phyloP scores from a whole-genome alignment of 2,797 vertebrate genomes.

The Epinephelus malabaricus region DNA sequence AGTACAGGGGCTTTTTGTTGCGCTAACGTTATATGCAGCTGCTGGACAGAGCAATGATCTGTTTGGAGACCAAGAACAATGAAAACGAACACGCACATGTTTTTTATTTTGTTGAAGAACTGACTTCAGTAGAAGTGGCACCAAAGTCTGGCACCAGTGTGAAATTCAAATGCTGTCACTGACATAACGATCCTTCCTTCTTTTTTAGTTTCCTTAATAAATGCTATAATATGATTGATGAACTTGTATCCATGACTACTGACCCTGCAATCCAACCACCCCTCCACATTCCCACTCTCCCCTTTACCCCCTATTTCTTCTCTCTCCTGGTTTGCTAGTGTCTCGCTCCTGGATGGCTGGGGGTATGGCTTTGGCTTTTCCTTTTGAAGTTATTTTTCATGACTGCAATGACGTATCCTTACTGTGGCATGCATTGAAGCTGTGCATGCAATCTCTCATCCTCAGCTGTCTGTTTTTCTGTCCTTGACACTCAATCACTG shows the following conservation, averaged over 20 bases:
- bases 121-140: too few relatives aligned
- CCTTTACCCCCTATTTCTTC: constrained; percentile 72
- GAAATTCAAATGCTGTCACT: too few relatives aligned
- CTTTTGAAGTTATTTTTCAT: constrained; percentile 49
- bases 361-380: constrained; percentile 96
- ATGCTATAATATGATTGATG: constrained; percentile 49
- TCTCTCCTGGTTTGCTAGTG: constrained; percentile 83
- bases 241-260: constrained; percentile 41
- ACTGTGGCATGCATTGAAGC: constrained; percentile 73
- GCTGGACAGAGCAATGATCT: too few relatives aligned
- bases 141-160: too few relatives aligned
- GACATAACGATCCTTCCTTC: too few relatives aligned
- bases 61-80: too few relatives aligned
- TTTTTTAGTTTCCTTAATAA: not conserved
- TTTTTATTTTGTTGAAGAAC: too few relatives aligned
- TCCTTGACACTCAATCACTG: constrained; percentile 73
- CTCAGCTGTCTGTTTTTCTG: constrained; percentile 70
- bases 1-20: too few relatives aligned
- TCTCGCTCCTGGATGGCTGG: constrained; percentile 90
- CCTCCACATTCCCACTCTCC: constrained; percentile 64
- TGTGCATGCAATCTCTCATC: constrained; percentile 75
- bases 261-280: constrained; percentile 51
- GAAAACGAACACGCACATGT: too few relatives aligned
- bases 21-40: too few relatives aligned
- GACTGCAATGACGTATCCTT: constrained; percentile 55